Conservation (phyloP, 2,888 invertebrate species). For the Anthophora plumipes region DNA sequence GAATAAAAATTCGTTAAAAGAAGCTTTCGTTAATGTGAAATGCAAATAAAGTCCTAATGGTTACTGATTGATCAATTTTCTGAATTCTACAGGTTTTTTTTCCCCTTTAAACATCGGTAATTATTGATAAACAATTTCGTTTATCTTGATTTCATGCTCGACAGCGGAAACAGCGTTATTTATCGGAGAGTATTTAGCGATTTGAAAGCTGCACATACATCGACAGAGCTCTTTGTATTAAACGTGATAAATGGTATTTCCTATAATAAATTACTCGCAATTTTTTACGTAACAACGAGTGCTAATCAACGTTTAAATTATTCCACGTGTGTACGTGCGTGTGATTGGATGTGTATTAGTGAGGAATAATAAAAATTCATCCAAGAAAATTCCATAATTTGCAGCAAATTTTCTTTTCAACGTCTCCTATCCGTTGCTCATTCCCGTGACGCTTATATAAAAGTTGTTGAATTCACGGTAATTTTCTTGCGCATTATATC, state of each 20-base stretch:
- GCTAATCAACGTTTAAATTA: neutral
- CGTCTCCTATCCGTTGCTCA: neutral
- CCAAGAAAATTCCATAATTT: neutral
- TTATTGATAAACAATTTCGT: neutral
- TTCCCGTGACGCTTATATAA: neutral
- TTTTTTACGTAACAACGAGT: conserved; percentile 13
- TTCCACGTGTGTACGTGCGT: neutral
- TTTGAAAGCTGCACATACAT: neutral
- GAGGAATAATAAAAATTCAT: conserved; percentile 11
- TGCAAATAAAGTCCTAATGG: too few species aligned
- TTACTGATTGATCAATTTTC: too few species aligned
- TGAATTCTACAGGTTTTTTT: too few species aligned
- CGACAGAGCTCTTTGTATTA: neutral
- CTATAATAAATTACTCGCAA: conserved; percentile 16
- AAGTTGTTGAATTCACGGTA: neutral
- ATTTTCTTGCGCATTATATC: neutral
- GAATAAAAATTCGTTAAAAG: neutral
- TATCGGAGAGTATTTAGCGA: neutral
- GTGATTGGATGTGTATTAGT: too few species aligned
- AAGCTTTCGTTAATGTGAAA: too few species aligned
- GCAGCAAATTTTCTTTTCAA: neutral
- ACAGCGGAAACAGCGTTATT: neutral
- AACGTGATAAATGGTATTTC: neutral
- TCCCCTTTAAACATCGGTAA: neutral
- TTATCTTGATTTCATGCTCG: neutral